phyloP scores from a whole-genome alignment of 2,113 vertebrate species.

The Australoheros scitulus region DNA sequence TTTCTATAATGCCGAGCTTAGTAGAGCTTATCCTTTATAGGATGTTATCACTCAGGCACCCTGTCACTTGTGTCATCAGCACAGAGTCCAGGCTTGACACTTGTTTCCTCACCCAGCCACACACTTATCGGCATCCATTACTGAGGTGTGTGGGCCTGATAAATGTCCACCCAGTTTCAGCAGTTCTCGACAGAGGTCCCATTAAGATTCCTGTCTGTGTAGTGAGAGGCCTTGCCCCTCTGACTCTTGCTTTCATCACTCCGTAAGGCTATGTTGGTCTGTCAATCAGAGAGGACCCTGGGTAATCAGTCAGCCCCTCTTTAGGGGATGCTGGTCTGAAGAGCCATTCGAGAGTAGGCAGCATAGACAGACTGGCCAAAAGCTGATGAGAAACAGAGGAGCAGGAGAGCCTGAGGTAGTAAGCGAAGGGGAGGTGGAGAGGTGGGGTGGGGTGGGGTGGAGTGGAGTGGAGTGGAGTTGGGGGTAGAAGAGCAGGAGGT shows the following conservation, averaged over 20 bases:
- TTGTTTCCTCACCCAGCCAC: conserved; percentile 36
- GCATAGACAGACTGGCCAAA: conserved; percentile 59
- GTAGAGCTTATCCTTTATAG: conserved; percentile 59
- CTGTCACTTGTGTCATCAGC: conserved; percentile 69
- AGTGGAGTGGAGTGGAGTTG: conserved; percentile 7
- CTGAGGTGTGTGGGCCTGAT: conserved; percentile 73
- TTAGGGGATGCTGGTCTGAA: conserved; percentile 67
- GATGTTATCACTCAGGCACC: conserved; percentile 73
- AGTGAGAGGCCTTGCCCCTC: conserved; percentile 51
- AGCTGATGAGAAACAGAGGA: conserved; percentile 79
- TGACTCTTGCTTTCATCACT: conserved; percentile 77
- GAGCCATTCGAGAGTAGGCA: conserved; percentile 70
- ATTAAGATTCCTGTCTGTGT: conserved; percentile 68
- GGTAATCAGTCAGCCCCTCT: conserved; percentile 75
- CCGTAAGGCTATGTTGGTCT: conserved; percentile 58
- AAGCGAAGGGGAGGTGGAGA: conserved; percentile 29
- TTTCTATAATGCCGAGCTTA: conserved; percentile 59
- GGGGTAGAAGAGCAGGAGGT: conserved; percentile 54
- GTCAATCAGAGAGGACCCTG: conserved; percentile 72
- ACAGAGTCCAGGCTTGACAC: conserved; percentile 42
- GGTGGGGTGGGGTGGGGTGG: conserved; percentile 3
- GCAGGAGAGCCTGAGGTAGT: conserved; percentile 61
- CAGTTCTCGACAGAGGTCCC: conserved; percentile 46
- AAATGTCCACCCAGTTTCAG: conserved; percentile 46
- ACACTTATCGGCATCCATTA: conserved; percentile 70